Base-by-base conservation (phyloP, 2,113 vertebrate genomes). In the Verasper variegatus region DNA sequence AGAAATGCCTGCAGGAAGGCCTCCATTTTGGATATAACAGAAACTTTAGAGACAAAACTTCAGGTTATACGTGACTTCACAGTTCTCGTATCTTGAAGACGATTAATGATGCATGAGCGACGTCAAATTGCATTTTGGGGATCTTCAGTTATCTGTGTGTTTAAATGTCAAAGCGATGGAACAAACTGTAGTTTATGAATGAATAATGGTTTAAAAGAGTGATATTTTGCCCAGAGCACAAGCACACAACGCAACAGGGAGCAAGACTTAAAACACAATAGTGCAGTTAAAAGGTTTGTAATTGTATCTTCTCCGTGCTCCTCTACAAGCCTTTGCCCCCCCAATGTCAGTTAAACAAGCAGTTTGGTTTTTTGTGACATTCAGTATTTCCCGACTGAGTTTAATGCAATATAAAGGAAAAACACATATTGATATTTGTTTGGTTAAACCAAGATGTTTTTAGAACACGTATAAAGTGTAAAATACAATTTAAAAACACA, bases 171-270 rank as follows among this genome's bases (percentile, higher is more conserved):
- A 71, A 81, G 74, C 9, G 13, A 52, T 5, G 35, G 67, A 81
- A 74, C 58, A 87, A 81, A 77, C 47, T 79, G 72, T 57, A 71
- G 49, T 76, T 81, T 76, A 83, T 78, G 21, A 86, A 86, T 73
- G 56, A 81, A 51, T 83, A 66, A 85, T 67, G 70, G 51, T 35
- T 27, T 3, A 55, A 79, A 72, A 31, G 74, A 65, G 57, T 17
- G 20, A 74, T 61, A 66, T 68, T 76, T 78, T 63, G 45, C 59
- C 59, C 20, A 37, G 17, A 74, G 71, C 63, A 64, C 11, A 55
- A 31, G 23, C 40, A 56, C 11, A 35, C 18, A 26, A 56, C 21
- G 18, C 60, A 47, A 67, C 37, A 64, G 31, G 20, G 52, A 78
- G 63, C 65, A 64, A 0, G 5, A 35, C 61, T 42, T 42, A 24